Base-by-base conservation (phyloP, 2,113 vertebrate species). In the Holacanthus passer region DNA sequence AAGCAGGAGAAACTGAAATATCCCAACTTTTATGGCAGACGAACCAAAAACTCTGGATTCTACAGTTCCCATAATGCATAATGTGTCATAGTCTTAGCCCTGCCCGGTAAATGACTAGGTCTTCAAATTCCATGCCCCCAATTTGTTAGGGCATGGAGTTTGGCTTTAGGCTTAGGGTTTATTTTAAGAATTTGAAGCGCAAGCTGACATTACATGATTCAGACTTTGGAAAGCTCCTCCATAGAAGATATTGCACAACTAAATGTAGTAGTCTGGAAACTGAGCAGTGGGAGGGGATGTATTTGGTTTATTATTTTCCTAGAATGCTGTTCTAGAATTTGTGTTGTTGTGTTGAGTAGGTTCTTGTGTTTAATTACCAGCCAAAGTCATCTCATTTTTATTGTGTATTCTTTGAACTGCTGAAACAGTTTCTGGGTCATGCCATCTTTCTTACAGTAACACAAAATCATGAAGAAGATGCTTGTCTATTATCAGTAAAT, bases 401-500 rank as follows among this genome's bases (percentile, higher is more conserved):
- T 65, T 41, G 14, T 45, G 43, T 31, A 11, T 75, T 64, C 45
- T 52, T 10, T 45, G 45, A 68, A 24, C 55, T 63, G 31, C 37
- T 14, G 20, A 73, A n/a, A 47, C 19, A 3, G 37, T 41, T 37
- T 50, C 39, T 45, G 37, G 43, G 48, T 73, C 67, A 68, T 22
- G 9, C 9, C 47, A 39, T 37, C 52, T 27, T 68, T 69, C 63
- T 19, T 17, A 45, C 22, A 53, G 20, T 17, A 19, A 19, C 31
- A 27, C 37, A 14, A 64, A 70, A 20, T 37, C 0, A 29, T 47
- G 50, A 53, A 58, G 37, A 50, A 11, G 17, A 63, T 59, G 17
- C n/a, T 63, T 55, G 12, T 82, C 56, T 37, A 1, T 31, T 19
- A 56, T 83, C 14, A 41, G 29, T 55, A 31, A 70, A 50, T 31